Evolutionary conservation across 2,797 vertebrate genomes (phyloP), one percentile per base, ranked within the genome.

Genomic region (Microhierax caerulescens): DNA sequence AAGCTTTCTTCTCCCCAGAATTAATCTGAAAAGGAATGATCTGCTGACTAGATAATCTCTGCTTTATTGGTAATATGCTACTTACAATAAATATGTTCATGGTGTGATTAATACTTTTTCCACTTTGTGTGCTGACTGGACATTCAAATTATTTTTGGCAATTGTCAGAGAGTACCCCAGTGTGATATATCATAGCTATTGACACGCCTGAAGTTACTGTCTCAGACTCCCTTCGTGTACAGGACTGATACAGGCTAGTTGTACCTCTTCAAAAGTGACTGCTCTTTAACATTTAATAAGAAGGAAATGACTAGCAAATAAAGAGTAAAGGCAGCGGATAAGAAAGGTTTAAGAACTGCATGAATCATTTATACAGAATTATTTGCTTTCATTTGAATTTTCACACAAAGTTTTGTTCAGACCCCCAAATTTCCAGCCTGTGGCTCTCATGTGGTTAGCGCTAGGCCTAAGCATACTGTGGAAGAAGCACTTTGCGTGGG

Each of bases 381-480:
- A 41, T n/a, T 72, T 54, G 43, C 39, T 60, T 80, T 59, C 16
- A 6, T 60, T 28, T 81, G 56, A 88, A 45, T 83, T 59, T 88
- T 86, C 73, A 20, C 24, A 10, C 0, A 3, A 48, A 5, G 45
- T 54, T 85, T 41, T 83, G 21, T 78, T 72, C 16, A 41, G 53
- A 34, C 9, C 22, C 68, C 36, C 21, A 8, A 0, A 16, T 74
- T 61, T 85, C 48, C 79, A 79, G 75, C 30, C 28, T 0, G 0
- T 45, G 32, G 23, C 48, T 70, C 0, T 85, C 1, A 0, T 28
- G 73, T 48, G 13, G 4, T 30, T 39, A 22, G 21, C 32, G 34
- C 69, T 36, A 7, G 53, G 16, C 43, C 59, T 65, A 7, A 37
- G 25, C 7, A 0, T 41, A 9, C 13, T 19, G 57, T 79, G 14